Evolutionary conservation across 2,888 invertebrate species (phyloP).

Genomic region (Tyria jacobaeae): DNA sequence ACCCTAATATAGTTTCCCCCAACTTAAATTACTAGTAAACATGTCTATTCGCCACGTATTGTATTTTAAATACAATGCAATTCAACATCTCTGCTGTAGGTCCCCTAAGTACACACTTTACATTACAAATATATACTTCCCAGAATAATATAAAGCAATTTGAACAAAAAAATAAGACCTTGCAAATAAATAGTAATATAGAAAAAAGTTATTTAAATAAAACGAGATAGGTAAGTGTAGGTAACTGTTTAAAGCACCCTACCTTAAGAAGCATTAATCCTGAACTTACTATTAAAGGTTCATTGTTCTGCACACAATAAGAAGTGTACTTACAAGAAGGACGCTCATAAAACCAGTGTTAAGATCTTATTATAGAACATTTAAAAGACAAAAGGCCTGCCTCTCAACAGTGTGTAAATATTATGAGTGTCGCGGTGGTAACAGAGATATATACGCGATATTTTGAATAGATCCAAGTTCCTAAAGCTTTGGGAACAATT

Average conservation of each 20-base stretch:
- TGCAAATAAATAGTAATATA: conserved; percentile 28
- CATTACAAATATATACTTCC: conserved; percentile 35
- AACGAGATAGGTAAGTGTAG: too few species aligned
- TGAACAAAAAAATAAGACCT: conserved; percentile 20
- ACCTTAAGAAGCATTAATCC: conserved; percentile 39
- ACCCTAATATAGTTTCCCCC: not conserved
- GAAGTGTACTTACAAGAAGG: conserved; percentile 45
- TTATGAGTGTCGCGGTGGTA: conserved; percentile 17
- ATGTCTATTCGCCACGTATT: conserved; percentile 9
- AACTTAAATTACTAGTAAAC: not conserved
- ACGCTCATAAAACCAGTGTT: conserved; percentile 48
- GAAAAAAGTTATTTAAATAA: conserved; percentile 11
- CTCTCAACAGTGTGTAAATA: conserved; percentile 33
- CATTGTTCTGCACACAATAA: conserved; percentile 53
- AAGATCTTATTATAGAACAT: conserved; percentile 46
- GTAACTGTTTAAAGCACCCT: conserved; percentile 19
- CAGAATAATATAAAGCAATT: conserved; percentile 26
- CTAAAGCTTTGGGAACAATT: conserved; percentile 5
- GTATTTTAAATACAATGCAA: conserved; percentile 33
- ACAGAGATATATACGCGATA: conserved; percentile 31
- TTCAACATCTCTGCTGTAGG: conserved; percentile 35
- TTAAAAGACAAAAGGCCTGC: conserved; percentile 42
- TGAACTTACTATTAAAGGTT: conserved; percentile 51
- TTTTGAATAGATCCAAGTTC: conserved; percentile 33
- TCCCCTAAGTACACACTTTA: conserved; percentile 32